Evolutionary conservation across 2,113 vertebrate genomes (phyloP).

Genomic region (Candoia aspera): DNA sequence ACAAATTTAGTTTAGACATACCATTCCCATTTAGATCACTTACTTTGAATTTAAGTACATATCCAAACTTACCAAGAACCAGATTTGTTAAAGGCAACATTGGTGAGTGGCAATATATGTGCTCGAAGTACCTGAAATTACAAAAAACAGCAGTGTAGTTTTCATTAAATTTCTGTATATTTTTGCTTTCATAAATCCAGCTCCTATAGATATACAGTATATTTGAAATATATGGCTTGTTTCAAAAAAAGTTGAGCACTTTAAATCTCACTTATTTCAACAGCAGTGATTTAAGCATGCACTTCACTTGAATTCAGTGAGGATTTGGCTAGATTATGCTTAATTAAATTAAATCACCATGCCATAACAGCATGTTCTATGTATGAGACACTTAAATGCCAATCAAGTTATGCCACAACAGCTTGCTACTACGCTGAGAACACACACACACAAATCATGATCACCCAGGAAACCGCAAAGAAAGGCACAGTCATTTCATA

Average conservation of each 20-base stretch:
- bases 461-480: conserved; percentile 43
- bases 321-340: not conserved
- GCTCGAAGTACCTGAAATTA: conserved; percentile 83
- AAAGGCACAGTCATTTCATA: conserved; percentile 3
- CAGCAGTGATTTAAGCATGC: not conserved
- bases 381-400: not conserved
- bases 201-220: not conserved
- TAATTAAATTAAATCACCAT: not conserved
- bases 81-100: conserved; percentile 95
- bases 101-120: conserved; percentile 91
- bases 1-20: conserved; percentile 10
- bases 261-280: not conserved
- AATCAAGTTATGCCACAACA: conserved; percentile 13
- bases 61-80: conserved; percentile 86
- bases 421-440: conserved; percentile 8
- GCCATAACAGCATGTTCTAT: not conserved
- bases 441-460: conserved; percentile 9
- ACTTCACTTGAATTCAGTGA: not conserved
- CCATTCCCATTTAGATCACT: conserved; percentile 1
- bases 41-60: conserved; percentile 30
- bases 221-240: not conserved
- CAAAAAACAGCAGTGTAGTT: conserved; percentile 29
- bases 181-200: not conserved
- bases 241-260: not conserved
- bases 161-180: conserved; percentile 5